Conservation (phyloP, 2,888 invertebrate genomes). For the Galeruca laticollis region DNA sequence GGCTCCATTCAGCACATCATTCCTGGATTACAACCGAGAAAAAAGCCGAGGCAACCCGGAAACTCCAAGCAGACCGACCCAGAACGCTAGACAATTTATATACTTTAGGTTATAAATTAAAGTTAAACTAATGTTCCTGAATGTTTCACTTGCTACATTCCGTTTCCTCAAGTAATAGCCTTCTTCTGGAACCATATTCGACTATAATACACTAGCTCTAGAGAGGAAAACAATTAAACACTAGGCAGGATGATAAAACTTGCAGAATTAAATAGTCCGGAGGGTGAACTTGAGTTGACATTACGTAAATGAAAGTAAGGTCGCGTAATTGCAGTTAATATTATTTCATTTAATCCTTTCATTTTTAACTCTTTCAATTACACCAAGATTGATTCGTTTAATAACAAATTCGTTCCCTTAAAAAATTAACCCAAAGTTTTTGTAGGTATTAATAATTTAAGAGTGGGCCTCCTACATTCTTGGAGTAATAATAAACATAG, state of each 20-base stretch:
- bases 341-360: not conserved
- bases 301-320: constrained; percentile 7
- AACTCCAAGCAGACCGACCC: constrained; percentile 42
- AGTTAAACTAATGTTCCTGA: constrained; percentile 49
- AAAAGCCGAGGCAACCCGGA: constrained; percentile 40
- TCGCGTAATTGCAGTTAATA: constrained; percentile 11
- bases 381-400: not conserved
- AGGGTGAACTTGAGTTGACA: constrained; percentile 10
- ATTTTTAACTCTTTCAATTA: not conserved
- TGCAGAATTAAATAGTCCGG: constrained; percentile 33
- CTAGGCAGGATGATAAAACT: constrained; percentile 38
- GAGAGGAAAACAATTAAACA: constrained; percentile 34
- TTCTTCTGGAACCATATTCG: constrained; percentile 47
- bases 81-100: constrained; percentile 47
- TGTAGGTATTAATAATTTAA: too few species aligned
- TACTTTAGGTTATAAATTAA: constrained; percentile 49
- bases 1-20: constrained; percentile 41
- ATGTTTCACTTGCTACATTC: constrained; percentile 50
- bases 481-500: too few species aligned
- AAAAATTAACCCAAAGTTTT: not conserved
- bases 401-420: not conserved
- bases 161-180: constrained; percentile 49
- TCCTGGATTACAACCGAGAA: constrained; percentile 41
- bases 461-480: too few species aligned
- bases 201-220: constrained; percentile 39